Percentiles rank a stretch among this genome's conserved stretches.
These are phyloP conservation scores for Hydrolagus affinis DNA, from an alignment of 2,113 vertebrate species.

Conservation along the genomic window DNA sequence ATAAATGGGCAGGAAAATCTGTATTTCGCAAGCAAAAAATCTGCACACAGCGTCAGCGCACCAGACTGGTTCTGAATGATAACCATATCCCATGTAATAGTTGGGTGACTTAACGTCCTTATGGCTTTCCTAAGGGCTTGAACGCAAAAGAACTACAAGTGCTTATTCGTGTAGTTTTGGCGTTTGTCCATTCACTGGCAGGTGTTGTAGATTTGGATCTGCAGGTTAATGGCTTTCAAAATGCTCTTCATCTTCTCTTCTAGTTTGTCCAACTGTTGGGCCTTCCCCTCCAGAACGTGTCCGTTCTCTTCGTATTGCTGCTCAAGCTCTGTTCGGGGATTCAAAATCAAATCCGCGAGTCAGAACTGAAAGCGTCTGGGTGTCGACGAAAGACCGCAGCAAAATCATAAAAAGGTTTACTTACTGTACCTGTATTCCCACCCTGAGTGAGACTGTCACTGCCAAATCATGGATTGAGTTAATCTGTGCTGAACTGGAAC, in stretches of 20 bases:
- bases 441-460: too few relatives aligned
- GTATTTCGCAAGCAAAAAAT: background rate
- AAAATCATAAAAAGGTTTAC: too few relatives aligned
- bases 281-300: conserved; percentile 73
- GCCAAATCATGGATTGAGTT: too few relatives aligned
- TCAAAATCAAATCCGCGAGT: background rate
- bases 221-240: conserved; percentile 82
- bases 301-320: conserved; percentile 81
- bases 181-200: conserved; percentile 67
- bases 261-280: conserved; percentile 77
- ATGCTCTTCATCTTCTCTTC: conserved; percentile 87
- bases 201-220: conserved; percentile 96
- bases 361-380: background rate
- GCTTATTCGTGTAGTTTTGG: background rate
- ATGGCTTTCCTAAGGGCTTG: background rate
- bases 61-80: background rate
- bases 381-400: too few relatives aligned
- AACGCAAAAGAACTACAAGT: too few relatives aligned
- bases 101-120: background rate
- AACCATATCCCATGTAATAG: background rate
- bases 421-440: too few relatives aligned
- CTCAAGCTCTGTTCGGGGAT: conserved; percentile 68
- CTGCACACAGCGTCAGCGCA: background rate
- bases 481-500: too few relatives aligned
- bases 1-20: too few relatives aligned